Evolutionary conservation across 2,797 vertebrate species (phyloP).

Genomic region (Poeciliopsis presidionis): DNA sequence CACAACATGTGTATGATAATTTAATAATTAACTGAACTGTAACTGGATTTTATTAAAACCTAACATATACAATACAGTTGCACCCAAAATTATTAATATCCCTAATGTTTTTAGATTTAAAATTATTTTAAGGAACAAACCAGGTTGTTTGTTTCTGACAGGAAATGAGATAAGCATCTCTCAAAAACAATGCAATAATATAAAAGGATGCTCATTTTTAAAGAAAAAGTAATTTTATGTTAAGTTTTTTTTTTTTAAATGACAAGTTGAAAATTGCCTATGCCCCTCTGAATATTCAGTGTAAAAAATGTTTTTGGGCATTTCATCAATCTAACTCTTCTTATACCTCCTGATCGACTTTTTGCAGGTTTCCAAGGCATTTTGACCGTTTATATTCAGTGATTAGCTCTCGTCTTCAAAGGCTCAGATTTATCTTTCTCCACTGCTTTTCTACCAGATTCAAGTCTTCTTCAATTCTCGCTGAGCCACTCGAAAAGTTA

Average conservation of each 20-base stretch:
- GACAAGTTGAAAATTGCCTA: background rate
- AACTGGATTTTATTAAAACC: background rate
- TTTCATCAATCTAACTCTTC: background rate
- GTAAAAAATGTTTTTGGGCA: background rate
- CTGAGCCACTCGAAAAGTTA: background rate
- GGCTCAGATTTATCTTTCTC: background rate
- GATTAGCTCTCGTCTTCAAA: background rate
- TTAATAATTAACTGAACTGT: background rate
- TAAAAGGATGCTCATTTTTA: background rate
- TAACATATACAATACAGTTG: background rate
- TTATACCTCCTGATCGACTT: background rate
- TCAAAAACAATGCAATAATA: background rate
- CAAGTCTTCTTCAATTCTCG: background rate
- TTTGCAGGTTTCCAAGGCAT: background rate
- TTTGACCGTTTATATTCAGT: background rate
- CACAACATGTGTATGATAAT: background rate
- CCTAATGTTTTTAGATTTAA: background rate
- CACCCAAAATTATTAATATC: background rate
- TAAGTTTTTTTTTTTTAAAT: background rate
- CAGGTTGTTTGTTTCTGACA: background rate
- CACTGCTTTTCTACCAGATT: background rate
- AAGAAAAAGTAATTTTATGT: background rate
- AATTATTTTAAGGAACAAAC: background rate
- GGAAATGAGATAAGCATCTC: background rate
- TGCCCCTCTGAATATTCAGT: background rate